A percentile compares a stretch with the other conserved stretches of the same genome.
Conservation (phyloP, 2,113 vertebrate genomes). For the Struthio camelus region DNA sequence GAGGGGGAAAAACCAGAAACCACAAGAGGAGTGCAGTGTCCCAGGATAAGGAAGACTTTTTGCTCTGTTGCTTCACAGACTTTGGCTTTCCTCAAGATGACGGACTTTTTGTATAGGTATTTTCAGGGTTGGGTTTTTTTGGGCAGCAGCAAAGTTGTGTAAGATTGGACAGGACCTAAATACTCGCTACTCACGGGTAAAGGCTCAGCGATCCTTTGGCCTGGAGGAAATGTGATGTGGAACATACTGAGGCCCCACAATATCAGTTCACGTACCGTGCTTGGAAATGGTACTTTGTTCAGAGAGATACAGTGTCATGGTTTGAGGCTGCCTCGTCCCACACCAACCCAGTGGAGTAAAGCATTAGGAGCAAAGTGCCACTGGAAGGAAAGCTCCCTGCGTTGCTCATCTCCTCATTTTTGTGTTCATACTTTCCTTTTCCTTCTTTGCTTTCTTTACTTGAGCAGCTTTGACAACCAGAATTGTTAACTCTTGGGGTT, state of each 20-base stretch:
- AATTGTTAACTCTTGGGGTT: background rate
- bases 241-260: background rate
- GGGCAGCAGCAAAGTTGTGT: background rate
- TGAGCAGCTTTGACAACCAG: background rate
- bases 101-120: too few relatives aligned
- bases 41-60: background rate
- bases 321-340: background rate
- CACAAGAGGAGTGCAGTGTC: background rate
- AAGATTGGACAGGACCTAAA: background rate
- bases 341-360: fast-evolving
- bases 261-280: background rate
- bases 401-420: background rate
- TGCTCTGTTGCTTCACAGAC: background rate
- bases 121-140: background rate
- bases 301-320: background rate
- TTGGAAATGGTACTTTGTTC: background rate
- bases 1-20: background rate
- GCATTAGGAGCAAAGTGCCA: background rate
- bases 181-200: background rate
- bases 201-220: background rate
- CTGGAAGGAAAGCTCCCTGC: background rate
- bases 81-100: background rate
- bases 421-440: background rate
- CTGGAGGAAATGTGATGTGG: background rate
- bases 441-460: background rate